A percentile compares a stretch with the other conserved stretches of the same genome.
Evolutionary conservation across 1,140 invertebrate species (phyloP).

Genomic region (Orussus abietinus): DNA sequence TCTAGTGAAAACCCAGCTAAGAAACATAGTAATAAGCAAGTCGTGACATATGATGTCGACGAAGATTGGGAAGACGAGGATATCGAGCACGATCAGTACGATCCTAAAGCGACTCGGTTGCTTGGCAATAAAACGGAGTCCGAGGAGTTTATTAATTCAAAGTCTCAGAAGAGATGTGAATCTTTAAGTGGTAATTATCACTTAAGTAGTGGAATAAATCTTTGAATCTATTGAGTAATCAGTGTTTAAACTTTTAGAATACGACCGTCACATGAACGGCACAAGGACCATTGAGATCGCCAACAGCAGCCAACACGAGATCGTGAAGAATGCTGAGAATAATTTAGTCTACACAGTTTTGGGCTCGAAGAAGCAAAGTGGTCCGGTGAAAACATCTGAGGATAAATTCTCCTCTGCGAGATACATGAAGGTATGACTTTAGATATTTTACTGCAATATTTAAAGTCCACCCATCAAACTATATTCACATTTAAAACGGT

Average conservation of each 20-base stretch:
- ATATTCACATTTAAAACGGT: no score
- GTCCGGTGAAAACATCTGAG: constrained; percentile 19
- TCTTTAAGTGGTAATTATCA: no score
- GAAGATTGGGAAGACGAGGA: constrained; percentile 50
- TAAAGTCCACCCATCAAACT: no score
- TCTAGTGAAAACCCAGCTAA: constrained; percentile 7
- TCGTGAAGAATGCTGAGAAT: constrained; percentile 45
- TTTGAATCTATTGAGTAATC: no score
- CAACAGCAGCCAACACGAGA: constrained; percentile 30
- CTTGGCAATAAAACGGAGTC: no score
- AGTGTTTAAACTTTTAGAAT: neutral
- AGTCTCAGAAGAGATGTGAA: no score
- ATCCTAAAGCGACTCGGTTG: no score
- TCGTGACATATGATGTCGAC: constrained; percentile 38
- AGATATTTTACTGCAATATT: no score
- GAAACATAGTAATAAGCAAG: constrained; percentile 19
- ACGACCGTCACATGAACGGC: neutral
- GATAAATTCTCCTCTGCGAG: constrained; percentile 21
- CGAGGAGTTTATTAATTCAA: no score
- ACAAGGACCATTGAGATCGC: neutral
- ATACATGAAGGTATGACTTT: constrained; percentile 39
- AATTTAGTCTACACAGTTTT: constrained; percentile 49
- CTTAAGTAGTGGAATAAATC: no score
- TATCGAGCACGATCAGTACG: constrained; percentile 33
- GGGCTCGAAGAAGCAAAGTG: constrained; percentile 41